A percentile compares a stretch with the other conserved stretches of the same genome.
Evolutionary conservation across 2,797 vertebrate genomes (phyloP).

Genomic region (Neomorphus geoffroyi): DNA sequence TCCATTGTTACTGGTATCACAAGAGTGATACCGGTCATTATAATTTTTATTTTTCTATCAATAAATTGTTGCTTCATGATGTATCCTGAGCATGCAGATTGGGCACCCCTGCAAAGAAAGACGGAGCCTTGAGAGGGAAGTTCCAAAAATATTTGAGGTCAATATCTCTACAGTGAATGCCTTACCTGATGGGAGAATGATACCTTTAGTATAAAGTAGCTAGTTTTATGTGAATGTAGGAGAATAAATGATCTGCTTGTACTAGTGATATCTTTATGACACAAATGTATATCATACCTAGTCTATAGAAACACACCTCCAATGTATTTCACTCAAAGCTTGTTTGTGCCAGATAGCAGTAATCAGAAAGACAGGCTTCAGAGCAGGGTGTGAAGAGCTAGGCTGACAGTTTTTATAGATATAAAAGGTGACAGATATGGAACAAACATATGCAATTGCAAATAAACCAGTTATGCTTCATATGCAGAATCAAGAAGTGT

Average conservation of each 20-base stretch:
- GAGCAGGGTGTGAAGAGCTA: background rate
- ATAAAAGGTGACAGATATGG: background rate
- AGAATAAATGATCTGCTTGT: background rate
- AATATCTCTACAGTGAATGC: background rate
- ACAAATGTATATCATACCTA: background rate
- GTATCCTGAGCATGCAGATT: background rate
- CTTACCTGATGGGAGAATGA: background rate
- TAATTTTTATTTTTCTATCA: background rate
- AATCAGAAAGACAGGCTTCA: background rate
- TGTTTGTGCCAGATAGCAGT: background rate
- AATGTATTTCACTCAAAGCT: background rate
- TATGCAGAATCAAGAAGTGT: background rate
- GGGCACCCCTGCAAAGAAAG: background rate
- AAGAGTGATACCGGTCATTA: accelerated
- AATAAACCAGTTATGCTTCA: background rate
- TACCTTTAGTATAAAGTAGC: background rate
- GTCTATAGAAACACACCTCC: background rate
- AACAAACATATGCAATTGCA: background rate
- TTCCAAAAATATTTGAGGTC: background rate
- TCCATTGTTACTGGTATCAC: background rate
- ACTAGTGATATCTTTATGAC: background rate
- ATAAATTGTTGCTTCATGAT: background rate
- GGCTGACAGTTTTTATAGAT: background rate
- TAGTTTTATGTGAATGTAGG: background rate
- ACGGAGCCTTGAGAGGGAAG: background rate